Conservation (phyloP, 2,888 invertebrate species). For the Ramazzottius varieornatus region DNA sequence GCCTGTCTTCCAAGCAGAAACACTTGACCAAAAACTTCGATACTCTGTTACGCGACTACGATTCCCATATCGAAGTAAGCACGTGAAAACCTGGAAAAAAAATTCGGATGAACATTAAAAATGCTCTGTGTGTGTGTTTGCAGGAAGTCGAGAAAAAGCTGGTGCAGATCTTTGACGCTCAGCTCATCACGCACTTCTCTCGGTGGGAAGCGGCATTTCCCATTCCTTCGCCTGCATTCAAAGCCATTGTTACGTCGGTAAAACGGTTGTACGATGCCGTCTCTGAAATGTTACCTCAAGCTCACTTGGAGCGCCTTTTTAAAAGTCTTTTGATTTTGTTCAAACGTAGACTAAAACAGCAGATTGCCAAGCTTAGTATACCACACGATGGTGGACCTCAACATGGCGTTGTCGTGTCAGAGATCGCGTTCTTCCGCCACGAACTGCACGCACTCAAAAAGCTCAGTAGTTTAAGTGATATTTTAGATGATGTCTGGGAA, state of each 20-base stretch:
- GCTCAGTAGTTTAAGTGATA: background rate
- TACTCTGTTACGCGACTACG: background rate
- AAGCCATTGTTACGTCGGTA: background rate
- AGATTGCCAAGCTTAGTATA: slow-evolving; percentile 57
- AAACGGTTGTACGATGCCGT: background rate
- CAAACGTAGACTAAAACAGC: slow-evolving; percentile 55
- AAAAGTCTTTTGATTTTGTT: slow-evolving; percentile 27
- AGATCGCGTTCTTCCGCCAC: slow-evolving; percentile 1
- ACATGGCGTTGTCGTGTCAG: slow-evolving; percentile 36
- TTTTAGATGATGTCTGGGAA: background rate
- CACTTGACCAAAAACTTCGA: slow-evolving; percentile 24
- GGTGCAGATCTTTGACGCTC: background rate
- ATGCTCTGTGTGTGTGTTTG: background rate
- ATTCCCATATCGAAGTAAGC: background rate
- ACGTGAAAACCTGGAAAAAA: background rate
- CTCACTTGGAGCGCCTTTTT: slow-evolving; percentile 8
- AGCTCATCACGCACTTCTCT: background rate
- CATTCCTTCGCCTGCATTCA: background rate
- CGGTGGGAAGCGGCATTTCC: background rate
- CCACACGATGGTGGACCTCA: slow-evolving; percentile 85
- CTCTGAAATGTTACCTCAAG: slow-evolving; percentile 13
- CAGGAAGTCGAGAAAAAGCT: slow-evolving; percentile 1
- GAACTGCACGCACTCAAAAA: background rate
- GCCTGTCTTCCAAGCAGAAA: slow-evolving; percentile 18
- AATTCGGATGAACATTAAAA: no score